phyloP scores from a whole-genome alignment of 2,888 invertebrate species.

The Acronicta alni region DNA sequence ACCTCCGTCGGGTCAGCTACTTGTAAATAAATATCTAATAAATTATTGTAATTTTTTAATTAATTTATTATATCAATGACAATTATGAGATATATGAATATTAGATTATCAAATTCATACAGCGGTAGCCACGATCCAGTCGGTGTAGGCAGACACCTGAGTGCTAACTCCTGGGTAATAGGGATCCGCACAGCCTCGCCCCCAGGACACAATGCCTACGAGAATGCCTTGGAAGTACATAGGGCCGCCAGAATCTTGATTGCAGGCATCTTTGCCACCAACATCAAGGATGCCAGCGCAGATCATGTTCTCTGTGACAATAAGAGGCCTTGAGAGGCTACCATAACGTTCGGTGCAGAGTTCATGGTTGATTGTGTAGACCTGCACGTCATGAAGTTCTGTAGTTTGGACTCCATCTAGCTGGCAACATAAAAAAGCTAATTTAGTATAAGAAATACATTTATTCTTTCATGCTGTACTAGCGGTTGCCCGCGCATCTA shows the following conservation, averaged over 20 bases:
- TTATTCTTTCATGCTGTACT: no score
- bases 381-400: conserved; percentile 61
- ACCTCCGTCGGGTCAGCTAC: no score
- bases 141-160: conserved; percentile 66
- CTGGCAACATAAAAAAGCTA: conserved; percentile 46
- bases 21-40: no score
- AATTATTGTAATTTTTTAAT: no score
- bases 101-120: conserved; percentile 19
- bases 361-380: conserved; percentile 68
- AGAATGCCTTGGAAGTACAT: conserved; percentile 71
- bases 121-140: conserved; percentile 62
- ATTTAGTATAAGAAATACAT: no score
- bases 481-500: no score
- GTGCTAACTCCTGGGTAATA: conserved; percentile 81
- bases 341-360: conserved; percentile 68
- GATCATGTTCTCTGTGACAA: conserved; percentile 70
- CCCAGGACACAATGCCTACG: conserved; percentile 81
- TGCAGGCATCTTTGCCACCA: conserved; percentile 68
- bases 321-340: conserved; percentile 15
- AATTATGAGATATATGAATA: no score
- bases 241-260: conserved; percentile 77
- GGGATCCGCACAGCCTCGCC: conserved; percentile 76
- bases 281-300: conserved; percentile 70
- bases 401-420: conserved; percentile 55
- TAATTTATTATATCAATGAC: no score